phyloP scores from a whole-genome alignment of 2,888 invertebrate genomes.

The Drosophila prostipennis region DNA sequence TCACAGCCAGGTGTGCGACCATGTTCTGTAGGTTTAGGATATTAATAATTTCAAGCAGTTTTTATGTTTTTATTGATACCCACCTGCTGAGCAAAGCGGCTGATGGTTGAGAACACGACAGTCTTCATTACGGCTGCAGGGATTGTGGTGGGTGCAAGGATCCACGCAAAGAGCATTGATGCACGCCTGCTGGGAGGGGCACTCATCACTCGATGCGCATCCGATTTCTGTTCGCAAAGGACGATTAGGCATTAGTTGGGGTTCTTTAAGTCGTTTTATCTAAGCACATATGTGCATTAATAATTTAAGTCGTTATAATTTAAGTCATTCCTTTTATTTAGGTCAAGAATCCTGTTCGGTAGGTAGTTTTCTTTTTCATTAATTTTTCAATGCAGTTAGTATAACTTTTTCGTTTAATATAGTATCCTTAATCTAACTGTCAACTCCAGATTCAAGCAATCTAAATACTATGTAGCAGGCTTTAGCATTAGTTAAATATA shows the following conservation, averaged over 20 bases:
- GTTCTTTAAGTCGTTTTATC: not conserved
- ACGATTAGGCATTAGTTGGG: slow-evolving; percentile 52
- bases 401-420: slow-evolving; percentile 37
- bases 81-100: slow-evolving; percentile 93
- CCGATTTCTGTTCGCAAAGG: slow-evolving; percentile 87
- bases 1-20: slow-evolving; percentile 86
- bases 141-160: slow-evolving; percentile 91
- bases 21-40: slow-evolving; percentile 52
- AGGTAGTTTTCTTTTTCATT: slow-evolving; percentile 64
- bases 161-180: slow-evolving; percentile 91
- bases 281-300: slow-evolving; percentile 26
- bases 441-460: slow-evolving; percentile 31
- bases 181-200: slow-evolving; percentile 91
- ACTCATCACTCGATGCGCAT: slow-evolving; percentile 92
- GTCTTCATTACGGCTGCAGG: slow-evolving; percentile 90
- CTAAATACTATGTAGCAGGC: slow-evolving; percentile 37
- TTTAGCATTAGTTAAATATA: slow-evolving; percentile 32
- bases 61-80: slow-evolving; percentile 17
- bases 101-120: slow-evolving; percentile 93
- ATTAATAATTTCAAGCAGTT: not conserved
- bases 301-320: slow-evolving; percentile 49
- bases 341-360: slow-evolving; percentile 67
- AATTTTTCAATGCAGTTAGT: slow-evolving; percentile 72
- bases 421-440: slow-evolving; percentile 27
- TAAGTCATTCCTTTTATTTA: slow-evolving; percentile 44